phyloP scores from a whole-genome alignment of 2,113 vertebrate species.

The Anhinga rufa region DNA sequence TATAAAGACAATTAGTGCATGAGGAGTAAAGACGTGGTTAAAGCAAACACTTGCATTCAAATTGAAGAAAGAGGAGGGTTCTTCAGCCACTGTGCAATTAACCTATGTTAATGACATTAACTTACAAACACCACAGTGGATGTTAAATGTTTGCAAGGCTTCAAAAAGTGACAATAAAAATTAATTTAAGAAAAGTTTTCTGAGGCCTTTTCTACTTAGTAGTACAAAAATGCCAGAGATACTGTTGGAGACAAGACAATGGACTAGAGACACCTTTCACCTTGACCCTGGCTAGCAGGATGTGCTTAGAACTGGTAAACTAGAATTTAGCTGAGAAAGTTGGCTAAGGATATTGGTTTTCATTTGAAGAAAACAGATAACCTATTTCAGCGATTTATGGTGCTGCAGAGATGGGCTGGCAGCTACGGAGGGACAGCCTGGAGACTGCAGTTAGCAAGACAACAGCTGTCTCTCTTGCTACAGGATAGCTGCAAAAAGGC shows the following conservation, averaged over 20 bases:
- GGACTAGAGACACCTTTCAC: background rate
- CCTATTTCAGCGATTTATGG: background rate
- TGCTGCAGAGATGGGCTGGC: background rate
- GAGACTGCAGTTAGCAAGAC: background rate
- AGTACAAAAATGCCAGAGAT: background rate
- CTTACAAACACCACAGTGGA: background rate
- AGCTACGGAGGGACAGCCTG: background rate
- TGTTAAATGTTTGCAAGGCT: background rate
- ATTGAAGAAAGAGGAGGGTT: background rate
- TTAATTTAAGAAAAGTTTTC: background rate
- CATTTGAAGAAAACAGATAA: background rate
- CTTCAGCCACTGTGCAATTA: background rate
- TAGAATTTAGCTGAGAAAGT: background rate
- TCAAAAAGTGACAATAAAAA: background rate
- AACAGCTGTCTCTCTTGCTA: background rate
- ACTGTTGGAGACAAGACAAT: background rate
- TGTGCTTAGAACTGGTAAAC: background rate
- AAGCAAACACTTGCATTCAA: background rate
- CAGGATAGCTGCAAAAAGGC: background rate
- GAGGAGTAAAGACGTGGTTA: background rate
- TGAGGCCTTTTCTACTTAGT: background rate
- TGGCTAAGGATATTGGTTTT: background rate
- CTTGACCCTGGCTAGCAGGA: background rate
- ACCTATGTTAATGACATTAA: background rate
- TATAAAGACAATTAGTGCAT: background rate